These are phyloP conservation scores for Protonibea diacanthus DNA, from an alignment of 2,797 vertebrate genomes.

Conservation along the genomic window DNA sequence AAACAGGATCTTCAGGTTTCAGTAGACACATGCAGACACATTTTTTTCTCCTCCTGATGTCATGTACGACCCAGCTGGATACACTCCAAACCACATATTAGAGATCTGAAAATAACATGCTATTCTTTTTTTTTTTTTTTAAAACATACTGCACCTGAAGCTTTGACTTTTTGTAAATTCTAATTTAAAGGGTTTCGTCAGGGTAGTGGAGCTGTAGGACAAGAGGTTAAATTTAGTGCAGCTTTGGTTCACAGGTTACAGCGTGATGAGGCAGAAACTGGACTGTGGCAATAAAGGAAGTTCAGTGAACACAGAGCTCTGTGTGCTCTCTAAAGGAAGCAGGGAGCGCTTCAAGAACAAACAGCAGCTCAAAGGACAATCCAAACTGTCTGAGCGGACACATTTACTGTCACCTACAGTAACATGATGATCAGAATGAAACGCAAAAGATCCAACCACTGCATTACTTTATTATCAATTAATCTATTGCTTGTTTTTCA, in stretches of 20 bases:
- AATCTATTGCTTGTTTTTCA: background rate
- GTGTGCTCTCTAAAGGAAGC: conserved; percentile 19
- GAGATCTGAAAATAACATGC: background rate
- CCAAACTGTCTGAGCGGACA: no score
- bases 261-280: background rate
- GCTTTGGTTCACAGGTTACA: background rate
- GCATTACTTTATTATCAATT: background rate
- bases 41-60: background rate
- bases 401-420: no score
- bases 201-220: background rate
- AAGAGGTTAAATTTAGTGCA: background rate
- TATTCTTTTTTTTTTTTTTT: background rate
- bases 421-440: background rate
- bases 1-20: background rate
- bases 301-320: conserved; percentile 10
- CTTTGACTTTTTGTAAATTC: background rate
- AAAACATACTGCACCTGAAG: background rate
- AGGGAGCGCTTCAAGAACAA: background rate
- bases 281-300: conserved; percentile 2
- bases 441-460: background rate
- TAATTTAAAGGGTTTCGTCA: background rate
- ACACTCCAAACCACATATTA: background rate
- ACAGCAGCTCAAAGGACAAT: background rate
- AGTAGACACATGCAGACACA: background rate
- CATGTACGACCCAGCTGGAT: background rate